These are phyloP conservation scores for Pholis gunnellus DNA, from an alignment of 2,113 vertebrate genomes.

Conservation along the genomic window DNA sequence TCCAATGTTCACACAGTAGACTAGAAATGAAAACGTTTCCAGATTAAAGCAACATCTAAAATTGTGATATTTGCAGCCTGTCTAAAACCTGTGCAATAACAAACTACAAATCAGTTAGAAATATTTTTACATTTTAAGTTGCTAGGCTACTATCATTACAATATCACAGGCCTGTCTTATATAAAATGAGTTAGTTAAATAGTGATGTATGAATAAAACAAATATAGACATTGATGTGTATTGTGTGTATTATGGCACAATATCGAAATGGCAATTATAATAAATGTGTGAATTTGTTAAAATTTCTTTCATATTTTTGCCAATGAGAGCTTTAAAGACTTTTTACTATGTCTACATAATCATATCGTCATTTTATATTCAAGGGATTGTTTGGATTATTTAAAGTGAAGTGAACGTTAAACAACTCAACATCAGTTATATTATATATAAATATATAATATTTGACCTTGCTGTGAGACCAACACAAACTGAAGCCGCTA, in stretches of 20 bases:
- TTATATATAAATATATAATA: too few species aligned
- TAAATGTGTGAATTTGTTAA: not conserved
- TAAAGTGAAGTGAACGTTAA: not conserved
- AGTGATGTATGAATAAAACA: not conserved
- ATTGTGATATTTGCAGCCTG: not conserved
- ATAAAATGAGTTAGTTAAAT: not conserved
- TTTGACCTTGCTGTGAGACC: not conserved
- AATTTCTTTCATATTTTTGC: not conserved
- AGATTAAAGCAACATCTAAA: not conserved
- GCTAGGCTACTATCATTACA: not conserved
- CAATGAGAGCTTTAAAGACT: not conserved
- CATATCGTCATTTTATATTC: not conserved
- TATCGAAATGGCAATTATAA: not conserved
- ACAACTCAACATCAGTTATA: too few species aligned
- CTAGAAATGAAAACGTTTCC: not conserved
- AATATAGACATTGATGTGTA: not conserved
- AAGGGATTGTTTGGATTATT: not conserved
- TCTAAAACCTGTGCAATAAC: not conserved
- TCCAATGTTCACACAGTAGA: not conserved
- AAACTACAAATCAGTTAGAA: not conserved
- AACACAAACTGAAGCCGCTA: not conserved
- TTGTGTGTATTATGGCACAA: not conserved
- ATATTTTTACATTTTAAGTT: not conserved
- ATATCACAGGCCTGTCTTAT: not conserved
- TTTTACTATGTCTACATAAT: not conserved